These are phyloP conservation scores for Eupithecia vulgata DNA, from an alignment of 2,888 invertebrate species.

Conservation along the genomic window DNA sequence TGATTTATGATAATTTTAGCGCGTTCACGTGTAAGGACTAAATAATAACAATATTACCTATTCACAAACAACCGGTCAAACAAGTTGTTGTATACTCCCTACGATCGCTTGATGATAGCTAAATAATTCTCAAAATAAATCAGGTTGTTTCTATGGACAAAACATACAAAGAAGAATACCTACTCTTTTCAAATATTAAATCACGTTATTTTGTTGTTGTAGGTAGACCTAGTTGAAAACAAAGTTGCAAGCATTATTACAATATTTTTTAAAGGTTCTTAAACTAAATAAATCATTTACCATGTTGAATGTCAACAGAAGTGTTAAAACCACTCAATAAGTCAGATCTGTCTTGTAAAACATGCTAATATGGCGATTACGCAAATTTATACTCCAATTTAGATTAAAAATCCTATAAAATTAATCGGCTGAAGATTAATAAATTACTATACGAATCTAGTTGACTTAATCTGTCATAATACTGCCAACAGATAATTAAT, in stretches of 20 bases:
- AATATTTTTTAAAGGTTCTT: neutral
- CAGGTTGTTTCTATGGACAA: constrained; percentile 19
- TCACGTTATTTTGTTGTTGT: neutral
- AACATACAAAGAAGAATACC: neutral
- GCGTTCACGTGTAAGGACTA: neutral
- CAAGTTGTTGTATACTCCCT: constrained; percentile 28
- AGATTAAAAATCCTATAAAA: constrained; percentile 41
- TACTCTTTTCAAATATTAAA: neutral
- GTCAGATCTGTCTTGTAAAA: constrained; percentile 15
- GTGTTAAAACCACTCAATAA: constrained; percentile 23
- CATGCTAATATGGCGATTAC: constrained; percentile 33
- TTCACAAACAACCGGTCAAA: constrained; percentile 35
- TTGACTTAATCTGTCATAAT: constrained; percentile 25
- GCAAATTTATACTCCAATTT: constrained; percentile 41
- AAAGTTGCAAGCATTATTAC: neutral
- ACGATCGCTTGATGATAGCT: constrained; percentile 33
- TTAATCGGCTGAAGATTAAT: constrained; percentile 20
- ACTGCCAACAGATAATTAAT: neutral
- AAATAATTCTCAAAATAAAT: constrained; percentile 38
- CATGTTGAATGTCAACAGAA: neutral
- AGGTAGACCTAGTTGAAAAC: neutral
- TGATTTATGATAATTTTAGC: neutral
- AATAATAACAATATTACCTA: constrained; percentile 25
- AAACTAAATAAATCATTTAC: neutral
- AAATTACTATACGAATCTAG: constrained; percentile 36